Base-by-base conservation (phyloP, 2,888 invertebrate genomes). In the Hipparchia semele region DNA sequence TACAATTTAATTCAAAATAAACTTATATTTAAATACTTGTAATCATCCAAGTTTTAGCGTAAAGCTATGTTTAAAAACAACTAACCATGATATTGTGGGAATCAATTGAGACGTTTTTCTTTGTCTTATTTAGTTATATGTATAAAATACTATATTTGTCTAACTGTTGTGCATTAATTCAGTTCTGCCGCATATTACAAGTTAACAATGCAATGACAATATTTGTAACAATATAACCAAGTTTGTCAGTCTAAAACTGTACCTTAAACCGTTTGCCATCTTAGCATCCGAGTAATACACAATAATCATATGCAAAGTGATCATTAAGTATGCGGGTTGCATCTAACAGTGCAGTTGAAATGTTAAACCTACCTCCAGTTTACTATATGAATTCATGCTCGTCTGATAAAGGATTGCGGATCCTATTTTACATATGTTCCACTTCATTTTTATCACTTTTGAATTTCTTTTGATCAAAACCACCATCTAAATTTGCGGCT, bases 221-320 rank as follows among this genome's bases (percentile, higher is more conserved):
- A 73, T 75, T 75, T 73, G 75, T 46, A 72, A 64, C 64, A 46
- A 67, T 68, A 64, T 61, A 73, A 71, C 66, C 66, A 69, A 74
- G 69, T 74, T 73, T 71, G 73, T 73, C 71, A 74, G 49, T 70
- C 72, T 66, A 75, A 71, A 70, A 72, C 70, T 68, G 67, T 64
- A 74, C 74, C 75, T 74, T 76, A 73, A 76, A 73, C 76, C 70
- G 76, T 70, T 76, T 76, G 76, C 76, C 75, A 74, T 76, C 77
- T 77, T 76, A 76, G 74, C 61, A 76, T 74, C 74, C 71, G 64
- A 71, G 76, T 73, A 69, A 76, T 77, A 79, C 78, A 79, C 79
- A 79, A 82, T 83, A 83, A 82, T 80, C 76, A 76, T 80, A 83
- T 84, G 83, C 82, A 81, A 82, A 83, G 80, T 80, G 80, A 75